phyloP scores from a whole-genome alignment of 2,888 invertebrate genomes.

The Leptinotarsa rubiginosa region DNA sequence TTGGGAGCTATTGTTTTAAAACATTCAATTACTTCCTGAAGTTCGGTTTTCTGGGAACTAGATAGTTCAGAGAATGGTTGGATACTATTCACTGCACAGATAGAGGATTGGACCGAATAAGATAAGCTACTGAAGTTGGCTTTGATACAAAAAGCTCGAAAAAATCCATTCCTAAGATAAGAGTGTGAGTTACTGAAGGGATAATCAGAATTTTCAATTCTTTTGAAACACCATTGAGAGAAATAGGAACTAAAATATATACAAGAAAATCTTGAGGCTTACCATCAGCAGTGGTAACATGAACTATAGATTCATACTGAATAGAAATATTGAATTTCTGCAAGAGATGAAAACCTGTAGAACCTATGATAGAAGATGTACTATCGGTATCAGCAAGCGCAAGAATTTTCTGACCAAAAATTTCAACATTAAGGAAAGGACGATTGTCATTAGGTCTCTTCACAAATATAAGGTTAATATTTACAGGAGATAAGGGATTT shows the following conservation, averaged over 20 bases:
- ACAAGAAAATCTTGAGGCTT: conserved; percentile 2
- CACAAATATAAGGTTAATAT: conserved; percentile 23
- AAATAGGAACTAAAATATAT: conserved; percentile 2
- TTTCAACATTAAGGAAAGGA: conserved; percentile 19
- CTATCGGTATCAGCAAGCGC: conserved; percentile 28
- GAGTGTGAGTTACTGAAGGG: conserved; percentile 16
- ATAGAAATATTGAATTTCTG: conserved; percentile 22
- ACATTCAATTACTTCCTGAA: conserved; percentile 4
- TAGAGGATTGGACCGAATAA: neutral
- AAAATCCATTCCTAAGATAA: conserved; percentile 11
- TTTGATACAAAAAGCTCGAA: neutral
- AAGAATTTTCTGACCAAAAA: conserved; percentile 19
- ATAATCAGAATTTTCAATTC: neutral
- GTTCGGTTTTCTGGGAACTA: neutral
- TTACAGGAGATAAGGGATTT: neutral
- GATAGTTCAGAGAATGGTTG: conserved; percentile 16
- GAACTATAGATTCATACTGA: conserved; percentile 1
- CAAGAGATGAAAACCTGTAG: conserved; percentile 8
- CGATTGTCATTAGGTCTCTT: conserved; percentile 23
- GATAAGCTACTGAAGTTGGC: conserved; percentile 5
- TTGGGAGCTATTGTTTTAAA: conserved; percentile 22
- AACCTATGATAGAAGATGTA: conserved; percentile 18
- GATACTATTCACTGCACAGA: conserved; percentile 17
- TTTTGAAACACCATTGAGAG: conserved; percentile 9
- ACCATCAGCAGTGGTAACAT: conserved; percentile 27